Base-by-base conservation (phyloP, 2,888 invertebrate species). In the Coenonympha glycerion region DNA sequence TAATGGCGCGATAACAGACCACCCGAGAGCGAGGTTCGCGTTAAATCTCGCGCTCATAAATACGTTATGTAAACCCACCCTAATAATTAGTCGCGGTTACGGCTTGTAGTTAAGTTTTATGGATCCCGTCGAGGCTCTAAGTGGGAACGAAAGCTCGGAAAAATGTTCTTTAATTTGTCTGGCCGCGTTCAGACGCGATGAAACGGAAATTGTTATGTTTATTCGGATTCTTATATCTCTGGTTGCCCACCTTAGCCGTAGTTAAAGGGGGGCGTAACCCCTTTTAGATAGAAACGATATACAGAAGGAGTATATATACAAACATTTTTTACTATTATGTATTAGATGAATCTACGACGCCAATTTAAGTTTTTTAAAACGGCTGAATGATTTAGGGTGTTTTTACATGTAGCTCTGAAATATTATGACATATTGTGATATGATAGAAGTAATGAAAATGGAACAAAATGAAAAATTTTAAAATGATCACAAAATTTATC, bases 11-110 rank as follows among this genome's bases (percentile, higher is more conserved):
- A 86, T 87, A 86, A 86, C 86, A 79, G 85, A 84, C 82, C 86
- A 79, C 78, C 80, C 79, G 84, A 83, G 84, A 81, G 76, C 73
- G 68, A 68, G 69, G 60, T 59, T 74, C 72, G 75, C 77, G 79
- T 80, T 82, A 84, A 86, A 87, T 85, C 85, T 83, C 79, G 68
- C 73, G 76, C 79, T 81, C 86, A 85, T 87, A 86, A 87, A 86
- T 87, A 86, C 73, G 79, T 81, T 84, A 86, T 86, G 87, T 85
- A 85, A 86, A 84, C 85, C 83, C 73, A 80, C 85, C 86, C 85
- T 85, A 78, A 86, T 86, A 85, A 87, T 87, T 87, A 87, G 87
- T 82, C 78, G 79, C 73, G 77, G 83, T 84, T 84, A 83, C 82
- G 76, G 76, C 73, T 73, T 72, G 78, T 78, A 81, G 80, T 86